phyloP scores from a whole-genome alignment of 92 coral and sea anemone genomes.

The Epizoanthus fatuus region DNA sequence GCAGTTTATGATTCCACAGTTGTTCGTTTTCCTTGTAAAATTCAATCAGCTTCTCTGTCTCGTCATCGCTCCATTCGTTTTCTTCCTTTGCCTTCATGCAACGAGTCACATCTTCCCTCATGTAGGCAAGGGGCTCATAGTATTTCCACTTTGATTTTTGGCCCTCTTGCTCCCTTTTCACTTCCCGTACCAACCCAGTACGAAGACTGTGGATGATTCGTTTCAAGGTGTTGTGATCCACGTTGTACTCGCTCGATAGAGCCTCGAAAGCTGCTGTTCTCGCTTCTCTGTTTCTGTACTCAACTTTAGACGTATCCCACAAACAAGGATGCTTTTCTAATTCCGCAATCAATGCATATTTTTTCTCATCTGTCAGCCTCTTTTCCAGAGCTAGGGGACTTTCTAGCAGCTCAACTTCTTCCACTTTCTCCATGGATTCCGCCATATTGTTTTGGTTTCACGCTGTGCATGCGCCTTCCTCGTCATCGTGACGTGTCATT shows the following conservation, averaged over 20 bases:
- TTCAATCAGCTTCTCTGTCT: conserved; percentile 54
- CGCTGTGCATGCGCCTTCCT: background rate
- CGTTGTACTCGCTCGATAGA: conserved; percentile 43
- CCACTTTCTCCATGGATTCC: background rate
- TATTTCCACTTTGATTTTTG: conserved; percentile 59
- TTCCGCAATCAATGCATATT: conserved; percentile 16
- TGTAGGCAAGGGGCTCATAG: conserved; percentile 15
- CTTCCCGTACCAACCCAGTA: conserved; percentile 15
- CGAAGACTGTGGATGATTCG: conserved; percentile 40
- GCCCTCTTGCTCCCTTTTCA: conserved; percentile 38
- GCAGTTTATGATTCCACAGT: conserved; percentile 54
- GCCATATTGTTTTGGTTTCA: conserved; percentile 39
- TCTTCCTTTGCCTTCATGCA: conserved; percentile 52
- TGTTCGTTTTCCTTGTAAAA: conserved; percentile 48
- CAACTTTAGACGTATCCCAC: conserved; percentile 49
- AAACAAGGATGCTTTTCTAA: conserved; percentile 51
- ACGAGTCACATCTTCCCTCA: conserved; percentile 50
- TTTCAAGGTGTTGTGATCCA: conserved; percentile 44
- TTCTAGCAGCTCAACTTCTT: background rate
- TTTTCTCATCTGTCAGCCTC: conserved; percentile 25
- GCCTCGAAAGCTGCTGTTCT: conserved; percentile 38
- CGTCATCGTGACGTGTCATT: background rate
- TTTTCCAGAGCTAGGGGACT: background rate
- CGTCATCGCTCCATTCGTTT: conserved; percentile 18
- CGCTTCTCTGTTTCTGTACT: conserved; percentile 43